Evolutionary conservation across 2,888 invertebrate genomes (phyloP).

Genomic region (Megastigmus dorsalis): DNA sequence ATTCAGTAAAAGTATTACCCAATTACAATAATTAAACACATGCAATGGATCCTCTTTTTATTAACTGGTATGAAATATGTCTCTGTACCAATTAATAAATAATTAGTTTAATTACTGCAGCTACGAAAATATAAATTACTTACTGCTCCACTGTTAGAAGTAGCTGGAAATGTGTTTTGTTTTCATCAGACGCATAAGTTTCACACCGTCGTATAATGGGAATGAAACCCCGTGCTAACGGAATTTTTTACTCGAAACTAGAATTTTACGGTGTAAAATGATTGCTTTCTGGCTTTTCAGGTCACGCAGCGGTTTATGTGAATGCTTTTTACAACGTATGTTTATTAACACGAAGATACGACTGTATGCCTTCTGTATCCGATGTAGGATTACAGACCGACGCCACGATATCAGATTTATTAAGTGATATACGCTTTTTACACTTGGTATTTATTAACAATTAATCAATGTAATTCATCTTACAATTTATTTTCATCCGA

Average conservation of each 20-base stretch:
- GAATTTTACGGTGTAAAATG: conserved; percentile 41
- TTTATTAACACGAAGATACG: conserved; percentile 42
- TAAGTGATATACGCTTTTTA: background rate
- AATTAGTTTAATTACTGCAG: too few relatives aligned
- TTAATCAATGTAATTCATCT: too few relatives aligned
- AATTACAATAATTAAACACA: too few relatives aligned
- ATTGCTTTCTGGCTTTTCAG: conserved; percentile 33
- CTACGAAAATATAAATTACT: too few relatives aligned
- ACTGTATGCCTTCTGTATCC: conserved; percentile 28
- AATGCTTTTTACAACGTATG: conserved; percentile 41
- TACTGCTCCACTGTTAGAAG: too few relatives aligned
- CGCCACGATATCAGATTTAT: background rate
- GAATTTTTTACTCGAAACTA: conserved; percentile 5
- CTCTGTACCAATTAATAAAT: too few relatives aligned
- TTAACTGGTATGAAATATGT: too few relatives aligned
- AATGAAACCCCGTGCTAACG: conserved; percentile 4
- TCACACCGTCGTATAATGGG: background rate
- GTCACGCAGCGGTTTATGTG: conserved; percentile 33
- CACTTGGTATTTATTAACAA: too few relatives aligned
- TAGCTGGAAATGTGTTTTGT: too few relatives aligned
- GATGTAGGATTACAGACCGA: background rate
- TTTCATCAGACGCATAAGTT: conserved; percentile 2
- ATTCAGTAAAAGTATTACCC: too few relatives aligned
- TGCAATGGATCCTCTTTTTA: too few relatives aligned
- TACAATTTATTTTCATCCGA: background rate